Evolutionary conservation across 2,797 vertebrate genomes (phyloP).

Genomic region (Sebastes baramenuke): DNA sequence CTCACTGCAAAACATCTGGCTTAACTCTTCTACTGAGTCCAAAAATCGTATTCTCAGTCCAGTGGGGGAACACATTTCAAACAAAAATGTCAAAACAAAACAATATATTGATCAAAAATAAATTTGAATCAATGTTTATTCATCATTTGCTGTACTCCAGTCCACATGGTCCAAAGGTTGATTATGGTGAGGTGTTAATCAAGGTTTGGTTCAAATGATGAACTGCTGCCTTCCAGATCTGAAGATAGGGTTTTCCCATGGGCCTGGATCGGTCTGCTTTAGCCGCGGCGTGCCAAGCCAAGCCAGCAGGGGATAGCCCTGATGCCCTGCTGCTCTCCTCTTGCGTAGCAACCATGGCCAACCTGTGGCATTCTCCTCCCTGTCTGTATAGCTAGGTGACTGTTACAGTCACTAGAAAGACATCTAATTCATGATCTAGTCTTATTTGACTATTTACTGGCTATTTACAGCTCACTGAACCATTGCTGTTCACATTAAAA

Average conservation of each 20-base stretch:
- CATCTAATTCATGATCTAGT: no score
- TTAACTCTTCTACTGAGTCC: not conserved
- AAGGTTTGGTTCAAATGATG: not conserved
- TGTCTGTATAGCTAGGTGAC: no score
- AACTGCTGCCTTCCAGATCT: not conserved
- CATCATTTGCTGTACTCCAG: not conserved
- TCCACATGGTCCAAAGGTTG: not conserved
- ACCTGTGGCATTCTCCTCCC: no score
- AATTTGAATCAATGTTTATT: not conserved
- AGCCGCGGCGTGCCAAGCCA: not conserved
- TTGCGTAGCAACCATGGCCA: no score
- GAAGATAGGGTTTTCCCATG: not conserved
- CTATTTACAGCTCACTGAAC: no score
- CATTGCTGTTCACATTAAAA: no score
- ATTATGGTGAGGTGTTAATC: not conserved
- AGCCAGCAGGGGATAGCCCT: not conserved
- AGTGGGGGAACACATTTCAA: not conserved
- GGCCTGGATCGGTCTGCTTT: not conserved
- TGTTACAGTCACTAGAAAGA: no score
- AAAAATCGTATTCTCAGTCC: not conserved
- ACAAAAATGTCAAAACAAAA: not conserved
- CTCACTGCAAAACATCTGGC: not conserved
- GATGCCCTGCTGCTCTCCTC: not conserved
- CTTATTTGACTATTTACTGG: no score
- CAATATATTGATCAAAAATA: not conserved